A percentile compares a stretch with the other conserved stretches of the same genome.
Evolutionary conservation across 2,113 vertebrate species (phyloP).

Genomic region (Progne subis): DNA sequence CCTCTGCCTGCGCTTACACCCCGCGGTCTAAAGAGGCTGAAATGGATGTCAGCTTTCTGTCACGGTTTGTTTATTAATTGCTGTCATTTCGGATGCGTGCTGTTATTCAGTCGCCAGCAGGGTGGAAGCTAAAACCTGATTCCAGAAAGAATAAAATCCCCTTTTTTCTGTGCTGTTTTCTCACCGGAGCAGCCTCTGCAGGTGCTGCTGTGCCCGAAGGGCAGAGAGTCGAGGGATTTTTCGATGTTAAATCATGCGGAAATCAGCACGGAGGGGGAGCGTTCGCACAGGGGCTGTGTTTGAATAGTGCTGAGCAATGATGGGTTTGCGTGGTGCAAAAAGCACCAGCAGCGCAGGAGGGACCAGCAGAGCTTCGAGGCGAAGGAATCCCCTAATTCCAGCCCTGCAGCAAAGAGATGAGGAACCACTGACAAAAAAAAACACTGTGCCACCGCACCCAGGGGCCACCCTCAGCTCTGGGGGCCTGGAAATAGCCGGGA

Average conservation of each 20-base stretch:
- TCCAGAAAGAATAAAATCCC: background rate
- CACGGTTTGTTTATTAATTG: background rate
- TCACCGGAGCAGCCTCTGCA: background rate
- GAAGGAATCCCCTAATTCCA: background rate
- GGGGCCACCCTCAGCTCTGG: background rate
- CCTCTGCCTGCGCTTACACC: fast-evolving
- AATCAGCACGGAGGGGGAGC: background rate
- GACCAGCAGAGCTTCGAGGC: background rate
- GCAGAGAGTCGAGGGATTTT: background rate
- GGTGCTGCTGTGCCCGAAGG: background rate
- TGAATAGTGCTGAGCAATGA: background rate
- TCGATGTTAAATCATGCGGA: background rate
- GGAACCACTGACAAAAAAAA: background rate
- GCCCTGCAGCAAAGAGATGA: background rate
- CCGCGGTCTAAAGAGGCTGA: background rate
- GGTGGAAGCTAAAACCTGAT: background rate
- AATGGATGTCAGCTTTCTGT: background rate
- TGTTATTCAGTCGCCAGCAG: background rate
- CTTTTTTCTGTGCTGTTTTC: background rate
- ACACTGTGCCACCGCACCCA: fast-evolving
- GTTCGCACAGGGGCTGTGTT: background rate
- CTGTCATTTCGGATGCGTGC: background rate
- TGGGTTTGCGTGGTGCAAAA: background rate
- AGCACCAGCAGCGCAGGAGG: background rate
- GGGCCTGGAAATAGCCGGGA: too few species aligned